phyloP scores from a whole-genome alignment of 2,888 invertebrate species.

The Tetheella fluctuosa region DNA sequence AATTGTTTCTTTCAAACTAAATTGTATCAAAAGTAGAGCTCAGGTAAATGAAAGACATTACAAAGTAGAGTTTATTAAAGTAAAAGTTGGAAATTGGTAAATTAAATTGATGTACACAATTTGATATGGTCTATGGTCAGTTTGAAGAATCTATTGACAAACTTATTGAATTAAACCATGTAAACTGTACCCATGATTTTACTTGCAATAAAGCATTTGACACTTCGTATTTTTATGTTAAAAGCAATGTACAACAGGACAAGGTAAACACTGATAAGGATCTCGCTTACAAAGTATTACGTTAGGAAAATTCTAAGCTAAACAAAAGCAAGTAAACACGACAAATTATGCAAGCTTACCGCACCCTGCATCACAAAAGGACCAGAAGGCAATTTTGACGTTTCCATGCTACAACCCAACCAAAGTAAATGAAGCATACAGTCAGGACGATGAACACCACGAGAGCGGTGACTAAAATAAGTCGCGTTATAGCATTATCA shows the following conservation, averaged over 20 bases:
- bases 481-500: conserved; percentile 57
- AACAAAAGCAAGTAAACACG: conserved; percentile 36
- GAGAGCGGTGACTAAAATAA: conserved; percentile 26
- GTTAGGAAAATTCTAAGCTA: conserved; percentile 49
- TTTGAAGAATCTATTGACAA: too few species aligned
- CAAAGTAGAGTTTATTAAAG: too few species aligned
- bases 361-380: conserved; percentile 33
- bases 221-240: conserved; percentile 20
- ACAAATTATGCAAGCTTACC: conserved; percentile 43
- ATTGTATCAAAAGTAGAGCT: too few species aligned
- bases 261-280: conserved; percentile 49
- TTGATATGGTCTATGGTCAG: too few species aligned
- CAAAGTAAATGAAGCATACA: conserved; percentile 19
- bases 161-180: background rate
- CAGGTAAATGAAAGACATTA: too few species aligned
- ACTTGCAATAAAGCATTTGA: background rate
- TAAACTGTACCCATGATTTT: background rate
- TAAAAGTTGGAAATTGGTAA: too few species aligned
- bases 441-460: conserved; percentile 17
- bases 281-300: conserved; percentile 25
- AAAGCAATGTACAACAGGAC: conserved; percentile 41
- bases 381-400: conserved; percentile 34
- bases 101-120: too few species aligned
- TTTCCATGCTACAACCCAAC: conserved; percentile 22
- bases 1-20: too few species aligned